Evolutionary conservation across 2,113 vertebrate species (phyloP).

Genomic region (Gallinago media): DNA sequence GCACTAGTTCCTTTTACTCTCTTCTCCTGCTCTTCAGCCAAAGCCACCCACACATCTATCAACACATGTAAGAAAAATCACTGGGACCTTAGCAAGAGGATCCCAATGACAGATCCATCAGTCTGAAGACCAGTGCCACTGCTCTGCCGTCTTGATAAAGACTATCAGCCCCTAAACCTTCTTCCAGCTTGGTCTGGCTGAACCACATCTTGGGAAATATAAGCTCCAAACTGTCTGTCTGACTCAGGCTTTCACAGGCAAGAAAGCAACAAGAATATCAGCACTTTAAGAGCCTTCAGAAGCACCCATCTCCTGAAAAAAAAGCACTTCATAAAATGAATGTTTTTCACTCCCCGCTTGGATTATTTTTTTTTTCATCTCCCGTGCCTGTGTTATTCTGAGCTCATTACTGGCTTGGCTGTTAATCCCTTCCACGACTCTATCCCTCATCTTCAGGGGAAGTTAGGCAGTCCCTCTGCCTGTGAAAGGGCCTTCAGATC

Average conservation of each 20-base stretch:
- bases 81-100: background rate
- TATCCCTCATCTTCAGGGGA: constrained; percentile 57
- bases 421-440: constrained; percentile 46
- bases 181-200: background rate
- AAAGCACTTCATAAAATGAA: constrained; percentile 16
- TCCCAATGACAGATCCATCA: background rate
- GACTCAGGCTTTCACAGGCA: background rate
- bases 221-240: background rate
- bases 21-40: background rate
- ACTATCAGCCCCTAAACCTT: background rate
- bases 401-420: constrained; percentile 57
- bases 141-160: background rate
- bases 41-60: background rate
- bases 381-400: background rate
- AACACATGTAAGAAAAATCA: fast-evolving
- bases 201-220: background rate
- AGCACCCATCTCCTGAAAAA: background rate
- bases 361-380: constrained; percentile 48
- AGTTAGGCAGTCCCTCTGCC: constrained; percentile 43
- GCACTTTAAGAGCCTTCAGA: background rate
- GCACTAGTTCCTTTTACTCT: background rate
- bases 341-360: constrained; percentile 5
- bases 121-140: background rate
- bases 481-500: constrained; percentile 60
- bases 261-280: background rate